Evolutionary conservation across 1,140 invertebrate genomes (phyloP).

Genomic region (Dolichoris vasculosae): DNA sequence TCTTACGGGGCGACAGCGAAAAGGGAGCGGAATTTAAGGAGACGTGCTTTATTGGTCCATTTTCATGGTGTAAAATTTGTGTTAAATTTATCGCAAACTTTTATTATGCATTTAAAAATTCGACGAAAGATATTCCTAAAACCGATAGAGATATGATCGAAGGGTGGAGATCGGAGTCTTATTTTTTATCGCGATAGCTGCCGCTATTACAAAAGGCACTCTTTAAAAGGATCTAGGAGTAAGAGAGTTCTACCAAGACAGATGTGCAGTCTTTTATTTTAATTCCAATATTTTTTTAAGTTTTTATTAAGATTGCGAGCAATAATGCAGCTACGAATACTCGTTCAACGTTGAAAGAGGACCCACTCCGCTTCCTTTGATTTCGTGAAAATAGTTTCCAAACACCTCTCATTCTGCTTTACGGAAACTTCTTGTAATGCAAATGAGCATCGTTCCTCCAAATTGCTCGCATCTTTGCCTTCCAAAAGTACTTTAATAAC

Average conservation of each 20-base stretch:
- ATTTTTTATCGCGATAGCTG: neutral
- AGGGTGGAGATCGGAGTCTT: neutral
- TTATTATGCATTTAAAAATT: conserved; percentile 21
- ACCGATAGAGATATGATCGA: neutral
- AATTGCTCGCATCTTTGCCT: neutral
- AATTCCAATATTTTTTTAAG: neutral
- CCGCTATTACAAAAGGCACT: neutral
- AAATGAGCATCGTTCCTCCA: neutral
- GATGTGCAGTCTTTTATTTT: neutral
- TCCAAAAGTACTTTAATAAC: neutral
- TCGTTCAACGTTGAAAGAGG: neutral
- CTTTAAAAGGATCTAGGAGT: neutral
- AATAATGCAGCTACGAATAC: neutral
- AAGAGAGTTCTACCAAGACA: neutral
- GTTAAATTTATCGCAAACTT: conserved; percentile 38
- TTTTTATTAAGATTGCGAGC: neutral
- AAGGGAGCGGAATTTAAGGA: neutral
- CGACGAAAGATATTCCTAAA: neutral
- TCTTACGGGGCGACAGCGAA: neutral
- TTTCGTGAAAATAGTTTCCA: neutral
- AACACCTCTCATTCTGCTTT: neutral
- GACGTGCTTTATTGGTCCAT: conserved; percentile 27
- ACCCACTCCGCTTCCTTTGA: neutral
- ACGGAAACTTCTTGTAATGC: neutral
- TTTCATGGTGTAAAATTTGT: conserved; percentile 39